Conservation (phyloP, 1,140 invertebrate genomes). For the Akabosia matsudoensis region DNA sequence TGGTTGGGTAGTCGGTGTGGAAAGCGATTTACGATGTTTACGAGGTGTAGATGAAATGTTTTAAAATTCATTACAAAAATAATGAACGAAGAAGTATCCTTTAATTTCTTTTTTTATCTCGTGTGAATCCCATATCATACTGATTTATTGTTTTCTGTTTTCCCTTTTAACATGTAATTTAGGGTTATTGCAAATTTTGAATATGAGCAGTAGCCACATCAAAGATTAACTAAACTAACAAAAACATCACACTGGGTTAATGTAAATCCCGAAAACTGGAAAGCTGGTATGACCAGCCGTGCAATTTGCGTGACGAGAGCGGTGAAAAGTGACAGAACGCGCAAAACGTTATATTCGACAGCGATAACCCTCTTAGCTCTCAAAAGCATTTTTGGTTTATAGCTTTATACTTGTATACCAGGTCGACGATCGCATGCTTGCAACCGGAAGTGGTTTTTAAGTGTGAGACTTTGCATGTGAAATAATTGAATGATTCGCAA, state of each 20-base stretch:
- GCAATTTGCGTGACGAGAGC: neutral
- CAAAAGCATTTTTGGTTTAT: conserved; percentile 34
- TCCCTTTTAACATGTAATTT: neutral
- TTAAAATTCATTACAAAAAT: too few species aligned
- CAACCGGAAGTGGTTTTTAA: conserved; percentile 43
- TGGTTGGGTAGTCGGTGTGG: neutral
- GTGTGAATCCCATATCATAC: too few species aligned
- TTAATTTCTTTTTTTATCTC: too few species aligned
- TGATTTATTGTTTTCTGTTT: too few species aligned
- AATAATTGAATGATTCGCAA: conserved; percentile 48
- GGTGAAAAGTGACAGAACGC: neutral
- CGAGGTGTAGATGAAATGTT: too few species aligned
- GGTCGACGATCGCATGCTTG: too few species aligned
- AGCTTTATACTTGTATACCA: too few species aligned
- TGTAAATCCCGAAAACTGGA: too few species aligned
- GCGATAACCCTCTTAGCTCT: conserved; percentile 15
- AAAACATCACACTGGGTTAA: neutral
- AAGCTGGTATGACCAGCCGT: conserved; percentile 2
- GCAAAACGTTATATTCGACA: neutral
- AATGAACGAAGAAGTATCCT: too few species aligned
- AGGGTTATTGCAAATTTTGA: neutral
- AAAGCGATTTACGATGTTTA: too few species aligned
- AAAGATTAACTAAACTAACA: neutral
- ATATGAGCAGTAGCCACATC: neutral
- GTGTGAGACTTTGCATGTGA: conserved; percentile 46